Percentiles rank a stretch among this genome's conserved stretches.
phyloP scores from a whole-genome alignment of 2,797 vertebrate genomes.

The Eidolon dupreanum region DNA sequence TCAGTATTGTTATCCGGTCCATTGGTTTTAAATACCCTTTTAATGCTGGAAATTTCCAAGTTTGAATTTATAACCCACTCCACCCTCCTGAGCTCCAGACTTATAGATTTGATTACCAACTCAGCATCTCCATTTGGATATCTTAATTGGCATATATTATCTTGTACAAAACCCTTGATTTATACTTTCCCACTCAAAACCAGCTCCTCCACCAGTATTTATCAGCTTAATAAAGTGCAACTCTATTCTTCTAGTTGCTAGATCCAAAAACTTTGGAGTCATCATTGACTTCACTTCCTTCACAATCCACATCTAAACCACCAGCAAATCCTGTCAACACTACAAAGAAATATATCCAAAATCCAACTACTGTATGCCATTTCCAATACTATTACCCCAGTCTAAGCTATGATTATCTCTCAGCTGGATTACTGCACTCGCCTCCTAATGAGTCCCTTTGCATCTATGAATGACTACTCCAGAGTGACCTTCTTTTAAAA shows the following conservation, averaged over 20 bases:
- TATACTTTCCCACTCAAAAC: not conserved
- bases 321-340: not conserved
- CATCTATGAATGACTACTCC: not conserved
- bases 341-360: not conserved
- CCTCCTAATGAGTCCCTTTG: not conserved
- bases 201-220: not conserved
- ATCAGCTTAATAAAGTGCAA: not conserved
- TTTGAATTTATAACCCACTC: not conserved
- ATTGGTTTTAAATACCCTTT: not conserved
- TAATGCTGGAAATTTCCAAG: not conserved
- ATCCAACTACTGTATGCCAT: not conserved
- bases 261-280: not conserved
- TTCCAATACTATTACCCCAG: not conserved
- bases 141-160: not conserved
- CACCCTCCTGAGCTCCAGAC: not conserved
- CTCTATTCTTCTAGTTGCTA: not conserved
- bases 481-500: not conserved
- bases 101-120: not conserved
- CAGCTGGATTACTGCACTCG: not conserved
- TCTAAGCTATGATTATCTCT: not conserved
- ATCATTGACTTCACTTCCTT: not conserved
- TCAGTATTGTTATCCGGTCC: not conserved
- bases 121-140: not conserved
- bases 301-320: not conserved
- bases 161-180: not conserved